Evolutionary conservation across 2,888 invertebrate genomes (phyloP).

Genomic region (Drepana falcataria): DNA sequence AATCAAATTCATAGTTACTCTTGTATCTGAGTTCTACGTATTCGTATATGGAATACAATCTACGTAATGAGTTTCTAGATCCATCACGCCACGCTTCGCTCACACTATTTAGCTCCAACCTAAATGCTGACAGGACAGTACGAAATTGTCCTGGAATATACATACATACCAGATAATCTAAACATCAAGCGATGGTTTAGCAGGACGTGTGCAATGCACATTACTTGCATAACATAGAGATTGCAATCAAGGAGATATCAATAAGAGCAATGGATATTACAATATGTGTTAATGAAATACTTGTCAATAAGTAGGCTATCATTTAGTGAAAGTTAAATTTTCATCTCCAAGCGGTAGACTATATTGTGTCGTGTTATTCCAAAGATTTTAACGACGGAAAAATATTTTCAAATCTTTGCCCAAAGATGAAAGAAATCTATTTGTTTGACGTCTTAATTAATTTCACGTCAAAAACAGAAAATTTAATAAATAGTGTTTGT

Average conservation of each 20-base stretch:
- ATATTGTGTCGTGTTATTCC: neutral
- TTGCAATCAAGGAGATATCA: neutral
- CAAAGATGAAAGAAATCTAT: neutral
- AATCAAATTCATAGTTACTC: neutral
- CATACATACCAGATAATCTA: slow-evolving; percentile 8
- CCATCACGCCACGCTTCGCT: slow-evolving; percentile 23
- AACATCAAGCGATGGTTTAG: neutral
- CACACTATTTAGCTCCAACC: slow-evolving; percentile 23
- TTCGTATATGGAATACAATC: slow-evolving; percentile 20
- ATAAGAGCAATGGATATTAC: neutral
- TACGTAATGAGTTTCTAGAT: slow-evolving; percentile 34
- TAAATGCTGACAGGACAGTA: slow-evolving; percentile 18
- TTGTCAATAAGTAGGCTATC: neutral
- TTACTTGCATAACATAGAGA: neutral
- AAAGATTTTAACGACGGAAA: neutral
- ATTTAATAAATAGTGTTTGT: neutral
- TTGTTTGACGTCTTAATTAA: neutral
- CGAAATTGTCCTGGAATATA: slow-evolving; percentile 14
- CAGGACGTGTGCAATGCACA: neutral
- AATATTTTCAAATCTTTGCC: neutral
- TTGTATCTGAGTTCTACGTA: neutral
- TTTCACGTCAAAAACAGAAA: neutral
- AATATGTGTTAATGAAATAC: neutral
- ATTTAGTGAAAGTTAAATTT: neutral
- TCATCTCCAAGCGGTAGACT: neutral